Base-by-base conservation (phyloP, 2,113 vertebrate species). In the Pampusana beccarii region DNA sequence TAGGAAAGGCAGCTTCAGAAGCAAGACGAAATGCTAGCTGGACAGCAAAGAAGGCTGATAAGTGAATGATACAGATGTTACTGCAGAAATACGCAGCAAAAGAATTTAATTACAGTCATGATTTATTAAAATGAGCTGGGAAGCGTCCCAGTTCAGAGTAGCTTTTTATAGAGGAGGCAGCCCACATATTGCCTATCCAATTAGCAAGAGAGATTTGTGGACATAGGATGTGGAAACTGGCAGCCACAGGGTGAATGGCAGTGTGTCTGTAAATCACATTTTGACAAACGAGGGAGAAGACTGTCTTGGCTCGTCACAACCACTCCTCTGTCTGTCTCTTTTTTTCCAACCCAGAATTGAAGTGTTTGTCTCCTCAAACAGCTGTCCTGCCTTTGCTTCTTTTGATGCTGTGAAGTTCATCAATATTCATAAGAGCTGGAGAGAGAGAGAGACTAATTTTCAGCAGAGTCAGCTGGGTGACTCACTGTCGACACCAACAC, bases 51-150 rank as follows among this genome's bases (percentile, higher is more conserved):
- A 62, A 72, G 73, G 69, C 56, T 85, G 86, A 80, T 83, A 78
- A 94, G 66, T 9, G n/a, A 88, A 77, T 33, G 70, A 80, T 90
- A 71, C 16, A 64, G 91, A 78, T 64, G 93, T 95, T 90, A 93
- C 69, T 82, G 90, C 77, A 94, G 89, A 96, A 94, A 93, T 95
- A 93, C 86, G 70, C 74, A 80, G 91, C 75, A 95, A 93, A 95
- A 92, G 64, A 90, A 88, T 88, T 93, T 93, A 94, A 96, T 96
- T 95, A 70, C 54, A 86, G 86, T 65, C 66, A 94, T 96, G 92
- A 96, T 96, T 96, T 96, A 96, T 95, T 95, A 90, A 96, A 96
- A 96, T 91, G 90, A 92, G 82, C 78, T 96, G 87, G 95, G 92
- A 96, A 94, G 58, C 13, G 0, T 96, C 96, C 82, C 73, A 93